These are phyloP conservation scores for Aplysina aerophoba DNA, from an alignment of 37 sponge, comb jelly and placozoan genomes.

Conservation along the genomic window DNA sequence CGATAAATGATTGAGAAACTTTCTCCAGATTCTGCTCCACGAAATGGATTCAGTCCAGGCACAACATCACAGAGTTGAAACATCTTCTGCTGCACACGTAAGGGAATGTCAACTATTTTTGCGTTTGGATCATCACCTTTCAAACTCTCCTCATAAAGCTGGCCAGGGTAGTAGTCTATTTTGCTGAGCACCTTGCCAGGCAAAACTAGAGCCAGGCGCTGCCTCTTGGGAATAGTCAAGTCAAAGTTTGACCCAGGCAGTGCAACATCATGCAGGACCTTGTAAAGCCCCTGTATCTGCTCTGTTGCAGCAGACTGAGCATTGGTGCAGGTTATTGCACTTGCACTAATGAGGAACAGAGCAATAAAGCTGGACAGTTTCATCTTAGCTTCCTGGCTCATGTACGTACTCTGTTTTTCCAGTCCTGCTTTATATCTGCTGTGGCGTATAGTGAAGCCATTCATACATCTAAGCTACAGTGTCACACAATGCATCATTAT, in stretches of 20 bases:
- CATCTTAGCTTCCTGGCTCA: no score
- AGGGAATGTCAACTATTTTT: slow-evolving; percentile 38
- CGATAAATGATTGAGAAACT: slow-evolving; percentile 49
- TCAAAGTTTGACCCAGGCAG: slow-evolving; percentile 21
- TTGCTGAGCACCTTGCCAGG: slow-evolving; percentile 68
- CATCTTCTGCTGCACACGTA: slow-evolving; percentile 65
- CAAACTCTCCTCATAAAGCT: slow-evolving; percentile 31
- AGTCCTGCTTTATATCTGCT: no score
- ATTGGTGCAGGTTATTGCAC: neutral
- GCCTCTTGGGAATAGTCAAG: neutral
- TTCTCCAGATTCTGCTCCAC: slow-evolving; percentile 55
- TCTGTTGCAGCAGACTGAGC: neutral
- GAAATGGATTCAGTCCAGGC: slow-evolving; percentile 47
- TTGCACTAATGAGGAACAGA: no score
- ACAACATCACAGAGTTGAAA: slow-evolving; percentile 59
- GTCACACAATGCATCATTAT: no score
- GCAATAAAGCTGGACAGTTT: no score
- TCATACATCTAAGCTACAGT: no score
- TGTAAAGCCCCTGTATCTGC: slow-evolving; percentile 34
- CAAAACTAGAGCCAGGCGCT: slow-evolving; percentile 48
- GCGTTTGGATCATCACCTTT: slow-evolving; percentile 24
- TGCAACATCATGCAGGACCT: slow-evolving; percentile 27
- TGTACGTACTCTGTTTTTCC: no score
- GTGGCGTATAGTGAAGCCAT: no score
- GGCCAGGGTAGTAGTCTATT: slow-evolving; percentile 68